Evolutionary conservation across 2,888 invertebrate genomes (phyloP).

Genomic region (Oscheius sp.): DNA sequence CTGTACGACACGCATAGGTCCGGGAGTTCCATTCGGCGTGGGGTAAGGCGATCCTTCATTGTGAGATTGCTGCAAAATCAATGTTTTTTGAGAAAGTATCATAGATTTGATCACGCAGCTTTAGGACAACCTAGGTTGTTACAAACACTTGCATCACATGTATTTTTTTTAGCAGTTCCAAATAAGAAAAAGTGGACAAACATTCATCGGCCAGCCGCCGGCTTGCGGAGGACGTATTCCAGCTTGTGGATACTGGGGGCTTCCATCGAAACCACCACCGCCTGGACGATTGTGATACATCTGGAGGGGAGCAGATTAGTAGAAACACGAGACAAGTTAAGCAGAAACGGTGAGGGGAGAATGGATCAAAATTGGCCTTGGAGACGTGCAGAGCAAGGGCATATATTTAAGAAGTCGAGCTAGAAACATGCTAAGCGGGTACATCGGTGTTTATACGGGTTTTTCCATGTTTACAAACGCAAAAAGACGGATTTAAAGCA

Average conservation of each 20-base stretch:
- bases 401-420: not conserved
- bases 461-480: too few species aligned
- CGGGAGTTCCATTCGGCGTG: conserved; percentile 16
- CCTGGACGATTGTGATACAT: not conserved
- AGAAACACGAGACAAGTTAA: conserved; percentile 17
- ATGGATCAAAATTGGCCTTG: not conserved
- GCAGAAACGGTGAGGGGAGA: not conserved
- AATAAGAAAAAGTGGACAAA: conserved; percentile 16
- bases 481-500: too few species aligned
- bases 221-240: conserved; percentile 8
- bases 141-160: conserved; percentile 2
- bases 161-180: not conserved
- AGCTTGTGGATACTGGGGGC: not conserved
- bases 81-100: not conserved
- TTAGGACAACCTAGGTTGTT: not conserved
- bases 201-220: conserved; percentile 11
- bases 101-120: too few species aligned
- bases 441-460: not conserved
- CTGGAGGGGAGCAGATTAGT: conserved; percentile 25
- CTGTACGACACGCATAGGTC: conserved; percentile 17
- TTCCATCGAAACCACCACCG: conserved; percentile 17
- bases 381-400: not conserved
- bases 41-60: conserved; percentile 1
- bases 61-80: conserved; percentile 4
- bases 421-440: not conserved